Evolutionary conservation across 2,797 vertebrate species (phyloP).

Genomic region (Alfaro cultratus): DNA sequence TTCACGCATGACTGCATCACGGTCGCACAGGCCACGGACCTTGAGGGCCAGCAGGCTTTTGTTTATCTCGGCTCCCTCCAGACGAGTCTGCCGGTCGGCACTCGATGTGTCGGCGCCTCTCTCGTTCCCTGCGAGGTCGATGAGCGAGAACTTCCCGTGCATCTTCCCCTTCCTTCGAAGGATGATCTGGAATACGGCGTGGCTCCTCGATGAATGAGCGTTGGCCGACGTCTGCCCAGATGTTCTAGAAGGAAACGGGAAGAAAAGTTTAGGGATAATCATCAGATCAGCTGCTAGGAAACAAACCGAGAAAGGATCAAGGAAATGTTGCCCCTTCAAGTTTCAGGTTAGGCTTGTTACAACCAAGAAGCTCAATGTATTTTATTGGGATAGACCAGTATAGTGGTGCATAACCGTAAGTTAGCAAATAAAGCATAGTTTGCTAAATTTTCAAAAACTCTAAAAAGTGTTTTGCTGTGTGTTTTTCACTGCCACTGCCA

Average conservation of each 20-base stretch:
- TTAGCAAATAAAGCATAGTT: background rate
- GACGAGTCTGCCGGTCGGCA: constrained; percentile 93
- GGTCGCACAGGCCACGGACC: constrained; percentile 72
- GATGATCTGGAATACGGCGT: constrained; percentile 98
- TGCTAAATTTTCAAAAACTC: too few relatives aligned
- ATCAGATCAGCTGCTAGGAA: background rate
- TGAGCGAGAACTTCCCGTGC: constrained; percentile 98
- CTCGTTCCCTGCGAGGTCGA: constrained; percentile 97
- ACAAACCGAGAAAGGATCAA: background rate
- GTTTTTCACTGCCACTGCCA: background rate
- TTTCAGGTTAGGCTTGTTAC: background rate
- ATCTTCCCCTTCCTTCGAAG: constrained; percentile 93
- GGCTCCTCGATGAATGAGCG: constrained; percentile 96
- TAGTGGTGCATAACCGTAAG: background rate
- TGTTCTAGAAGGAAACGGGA: constrained; percentile 79
- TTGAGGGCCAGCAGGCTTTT: constrained; percentile 98
- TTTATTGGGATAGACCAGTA: background rate
- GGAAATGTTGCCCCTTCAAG: background rate
- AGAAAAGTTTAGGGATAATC: background rate
- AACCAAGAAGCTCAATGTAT: background rate
- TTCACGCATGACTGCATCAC: background rate
- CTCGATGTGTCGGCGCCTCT: constrained; percentile 96
- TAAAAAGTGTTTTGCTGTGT: too few relatives aligned
- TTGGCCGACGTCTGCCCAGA: constrained; percentile 98
- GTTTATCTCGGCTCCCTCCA: constrained; percentile 98